Percentiles rank a stretch among this genome's conserved stretches.
Evolutionary conservation across 2,113 vertebrate species (phyloP).

Genomic region (Chrysemys picta): DNA sequence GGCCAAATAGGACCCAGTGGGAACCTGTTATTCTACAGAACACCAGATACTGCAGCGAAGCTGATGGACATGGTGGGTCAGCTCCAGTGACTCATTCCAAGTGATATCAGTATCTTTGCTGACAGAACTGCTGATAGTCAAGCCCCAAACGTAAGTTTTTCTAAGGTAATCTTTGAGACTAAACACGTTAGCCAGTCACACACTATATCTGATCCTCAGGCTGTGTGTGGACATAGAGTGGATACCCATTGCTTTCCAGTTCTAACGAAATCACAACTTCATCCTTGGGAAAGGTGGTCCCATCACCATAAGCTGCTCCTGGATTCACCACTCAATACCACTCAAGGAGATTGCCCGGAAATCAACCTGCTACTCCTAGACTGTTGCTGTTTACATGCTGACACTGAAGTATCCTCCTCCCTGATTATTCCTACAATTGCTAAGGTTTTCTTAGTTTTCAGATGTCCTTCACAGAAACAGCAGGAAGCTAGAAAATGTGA

Average conservation of each 20-base stretch:
- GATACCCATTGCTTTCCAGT: background rate
- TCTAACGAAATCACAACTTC: background rate
- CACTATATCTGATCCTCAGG: background rate
- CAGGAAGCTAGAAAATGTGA: background rate
- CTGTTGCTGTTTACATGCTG: background rate
- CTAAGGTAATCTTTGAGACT: background rate
- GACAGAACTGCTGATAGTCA: background rate
- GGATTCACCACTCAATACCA: background rate
- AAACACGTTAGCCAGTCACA: too few relatives aligned
- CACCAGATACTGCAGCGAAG: rapidly evolving
- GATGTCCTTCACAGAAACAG: background rate
- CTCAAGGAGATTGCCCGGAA: background rate
- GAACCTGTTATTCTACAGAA: background rate
- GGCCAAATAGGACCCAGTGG: rapidly evolving
- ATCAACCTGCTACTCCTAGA: background rate
- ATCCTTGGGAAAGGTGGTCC: background rate
- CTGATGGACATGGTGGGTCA: background rate
- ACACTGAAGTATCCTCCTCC: background rate
- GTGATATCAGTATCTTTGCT: background rate
- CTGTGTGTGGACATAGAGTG: background rate
- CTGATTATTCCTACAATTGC: background rate
- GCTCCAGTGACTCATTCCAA: background rate
- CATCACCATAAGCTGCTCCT: background rate
- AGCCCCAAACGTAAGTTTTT: background rate
- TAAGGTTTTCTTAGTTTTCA: background rate